Percentiles rank a stretch among this genome's conserved stretches.
These are phyloP conservation scores for Adoxophyes honmai DNA, from an alignment of 1,140 invertebrate species.

Conservation along the genomic window DNA sequence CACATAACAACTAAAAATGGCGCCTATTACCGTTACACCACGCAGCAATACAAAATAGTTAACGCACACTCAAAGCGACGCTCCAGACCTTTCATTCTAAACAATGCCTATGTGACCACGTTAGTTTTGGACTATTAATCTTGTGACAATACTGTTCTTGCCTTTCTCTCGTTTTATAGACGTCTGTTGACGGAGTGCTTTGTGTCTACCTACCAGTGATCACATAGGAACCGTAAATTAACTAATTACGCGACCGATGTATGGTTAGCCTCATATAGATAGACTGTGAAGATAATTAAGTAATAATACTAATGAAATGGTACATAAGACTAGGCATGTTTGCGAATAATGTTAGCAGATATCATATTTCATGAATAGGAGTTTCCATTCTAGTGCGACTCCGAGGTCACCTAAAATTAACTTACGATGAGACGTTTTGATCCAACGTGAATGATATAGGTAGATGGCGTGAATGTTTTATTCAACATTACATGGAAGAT, in stretches of 20 bases:
- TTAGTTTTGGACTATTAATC: conserved; percentile 36
- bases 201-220: not conserved
- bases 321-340: not conserved
- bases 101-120: conserved; percentile 19
- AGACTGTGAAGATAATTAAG: no score
- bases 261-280: not conserved
- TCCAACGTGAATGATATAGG: conserved; percentile 27
- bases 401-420: conserved; percentile 42
- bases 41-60: conserved; percentile 39
- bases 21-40: conserved; percentile 53
- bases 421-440: conserved; percentile 33
- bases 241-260: not conserved
- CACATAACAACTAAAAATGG: conserved; percentile 51
- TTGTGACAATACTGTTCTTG: conserved; percentile 23
- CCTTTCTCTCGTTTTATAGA: conserved; percentile 1
- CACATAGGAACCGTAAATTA: not conserved
- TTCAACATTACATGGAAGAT: not conserved
- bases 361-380: conserved; percentile 32
- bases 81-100: conserved; percentile 29
- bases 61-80: conserved; percentile 45
- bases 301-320: not conserved
- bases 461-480: conserved; percentile 14
- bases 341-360: conserved; percentile 9
- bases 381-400: conserved; percentile 41
- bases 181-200: not conserved